These are phyloP conservation scores for Notodonta ziczac DNA, from an alignment of 2,888 invertebrate species.

Conservation along the genomic window DNA sequence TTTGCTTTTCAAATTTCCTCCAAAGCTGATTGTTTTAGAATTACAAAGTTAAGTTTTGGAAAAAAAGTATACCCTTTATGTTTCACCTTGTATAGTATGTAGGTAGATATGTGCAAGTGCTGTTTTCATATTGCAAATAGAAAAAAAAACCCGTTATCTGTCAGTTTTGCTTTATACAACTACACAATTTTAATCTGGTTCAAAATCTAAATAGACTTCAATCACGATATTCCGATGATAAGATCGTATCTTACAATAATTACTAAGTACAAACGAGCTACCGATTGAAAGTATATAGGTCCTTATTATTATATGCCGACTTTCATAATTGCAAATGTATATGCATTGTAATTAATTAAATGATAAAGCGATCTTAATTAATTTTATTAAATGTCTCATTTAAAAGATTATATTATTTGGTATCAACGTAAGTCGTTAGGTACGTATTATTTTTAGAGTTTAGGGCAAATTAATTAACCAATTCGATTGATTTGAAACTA, in stretches of 20 bases:
- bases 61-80: too few relatives aligned
- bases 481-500: too few relatives aligned
- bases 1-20: too few relatives aligned
- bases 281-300: slow-evolving; percentile 42
- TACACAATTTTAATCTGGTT: slow-evolving; percentile 33
- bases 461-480: neutral
- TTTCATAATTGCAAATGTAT: slow-evolving; percentile 30
- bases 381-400: slow-evolving; percentile 23
- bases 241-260: slow-evolving; percentile 52
- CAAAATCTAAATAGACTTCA: slow-evolving; percentile 51
- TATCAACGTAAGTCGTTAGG: neutral
- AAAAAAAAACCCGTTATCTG: slow-evolving; percentile 23
- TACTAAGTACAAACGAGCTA: slow-evolving; percentile 57
- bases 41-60: too few relatives aligned
- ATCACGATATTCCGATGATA: slow-evolving; percentile 47
- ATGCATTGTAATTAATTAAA: slow-evolving; percentile 37
- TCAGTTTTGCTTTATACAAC: slow-evolving; percentile 32
- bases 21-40: too few relatives aligned
- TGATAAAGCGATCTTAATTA: slow-evolving; percentile 42
- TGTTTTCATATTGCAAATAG: neutral
- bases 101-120: too few relatives aligned
- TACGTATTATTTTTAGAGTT: neutral
- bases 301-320: slow-evolving; percentile 36
- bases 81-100: too few relatives aligned
- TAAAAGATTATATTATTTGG: neutral